phyloP scores from a whole-genome alignment of 2,888 invertebrate genomes.

The Arctia plantaginis region DNA sequence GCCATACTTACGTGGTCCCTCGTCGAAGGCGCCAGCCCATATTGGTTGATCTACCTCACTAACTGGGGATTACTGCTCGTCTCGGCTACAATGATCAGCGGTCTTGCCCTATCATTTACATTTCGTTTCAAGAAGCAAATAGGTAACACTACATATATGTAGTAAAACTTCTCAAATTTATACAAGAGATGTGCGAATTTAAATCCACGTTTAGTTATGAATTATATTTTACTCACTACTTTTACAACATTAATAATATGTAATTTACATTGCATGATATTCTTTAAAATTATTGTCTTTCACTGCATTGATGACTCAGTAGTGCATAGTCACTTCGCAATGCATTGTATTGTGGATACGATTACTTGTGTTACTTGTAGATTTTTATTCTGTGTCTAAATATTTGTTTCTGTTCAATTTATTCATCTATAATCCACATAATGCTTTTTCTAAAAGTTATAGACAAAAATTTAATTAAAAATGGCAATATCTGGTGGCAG shows the following conservation, averaged over 20 bases:
- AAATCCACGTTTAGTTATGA: not conserved
- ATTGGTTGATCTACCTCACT: conserved; percentile 77
- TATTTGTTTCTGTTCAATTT: not conserved
- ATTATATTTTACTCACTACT: not conserved
- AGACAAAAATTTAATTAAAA: no score
- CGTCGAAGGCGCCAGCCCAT: conserved; percentile 52
- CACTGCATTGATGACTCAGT: not conserved
- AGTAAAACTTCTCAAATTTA: not conserved
- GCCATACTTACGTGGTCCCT: conserved; percentile 73
- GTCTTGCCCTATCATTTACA: conserved; percentile 65
- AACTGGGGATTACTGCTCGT: conserved; percentile 79
- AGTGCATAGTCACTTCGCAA: not conserved
- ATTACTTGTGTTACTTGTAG: not conserved
- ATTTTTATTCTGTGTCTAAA: not conserved
- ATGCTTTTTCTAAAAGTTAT: no score
- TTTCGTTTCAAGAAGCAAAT: conserved; percentile 57
- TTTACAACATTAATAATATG: not conserved
- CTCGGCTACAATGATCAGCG: conserved; percentile 56
- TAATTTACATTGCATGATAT: not conserved
- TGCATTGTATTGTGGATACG: not conserved
- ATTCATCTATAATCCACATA: not conserved
- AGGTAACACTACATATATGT: conserved; percentile 54
- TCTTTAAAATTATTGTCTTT: not conserved
- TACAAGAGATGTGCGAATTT: not conserved
- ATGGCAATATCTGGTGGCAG: not conserved